Conservation (phyloP, 2,888 invertebrate species). For the Campoplex capitator region DNA sequence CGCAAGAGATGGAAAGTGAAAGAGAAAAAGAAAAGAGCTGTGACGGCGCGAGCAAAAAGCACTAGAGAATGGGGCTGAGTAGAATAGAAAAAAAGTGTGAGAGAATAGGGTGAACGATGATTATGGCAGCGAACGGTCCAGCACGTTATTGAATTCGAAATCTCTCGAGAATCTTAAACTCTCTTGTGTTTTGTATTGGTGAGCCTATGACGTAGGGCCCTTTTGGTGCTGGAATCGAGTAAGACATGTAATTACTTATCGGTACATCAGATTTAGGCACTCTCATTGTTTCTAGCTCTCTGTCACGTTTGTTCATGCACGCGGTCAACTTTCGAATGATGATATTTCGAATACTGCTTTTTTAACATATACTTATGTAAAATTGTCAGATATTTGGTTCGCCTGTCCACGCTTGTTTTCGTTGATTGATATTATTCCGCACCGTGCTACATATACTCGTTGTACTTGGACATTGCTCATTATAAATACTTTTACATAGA, state of each 20-base stretch:
- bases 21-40: constrained; percentile 34
- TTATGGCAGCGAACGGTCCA: constrained; percentile 57
- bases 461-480: background rate
- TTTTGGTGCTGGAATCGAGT: constrained; percentile 66
- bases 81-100: constrained; percentile 20
- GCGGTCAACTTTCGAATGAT: no score
- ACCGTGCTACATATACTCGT: background rate
- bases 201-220: constrained; percentile 36
- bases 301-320: constrained; percentile 70
- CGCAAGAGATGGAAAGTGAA: constrained; percentile 23
- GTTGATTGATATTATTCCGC: constrained; percentile 1
- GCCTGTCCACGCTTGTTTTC: constrained; percentile 16
- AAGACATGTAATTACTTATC: constrained; percentile 83
- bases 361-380: background rate
- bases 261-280: constrained; percentile 76
- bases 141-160: constrained; percentile 53
- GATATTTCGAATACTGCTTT: no score
- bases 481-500: background rate
- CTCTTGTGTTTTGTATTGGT: constrained; percentile 24
- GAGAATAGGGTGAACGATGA: constrained; percentile 58
- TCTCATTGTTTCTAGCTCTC: constrained; percentile 45
- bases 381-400: constrained; percentile 23
- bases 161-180: constrained; percentile 55
- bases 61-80: constrained; percentile 53
- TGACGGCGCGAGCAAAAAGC: constrained; percentile 58